These are phyloP conservation scores for Epinotia demarniana DNA, from an alignment of 2,888 invertebrate genomes.

Conservation along the genomic window DNA sequence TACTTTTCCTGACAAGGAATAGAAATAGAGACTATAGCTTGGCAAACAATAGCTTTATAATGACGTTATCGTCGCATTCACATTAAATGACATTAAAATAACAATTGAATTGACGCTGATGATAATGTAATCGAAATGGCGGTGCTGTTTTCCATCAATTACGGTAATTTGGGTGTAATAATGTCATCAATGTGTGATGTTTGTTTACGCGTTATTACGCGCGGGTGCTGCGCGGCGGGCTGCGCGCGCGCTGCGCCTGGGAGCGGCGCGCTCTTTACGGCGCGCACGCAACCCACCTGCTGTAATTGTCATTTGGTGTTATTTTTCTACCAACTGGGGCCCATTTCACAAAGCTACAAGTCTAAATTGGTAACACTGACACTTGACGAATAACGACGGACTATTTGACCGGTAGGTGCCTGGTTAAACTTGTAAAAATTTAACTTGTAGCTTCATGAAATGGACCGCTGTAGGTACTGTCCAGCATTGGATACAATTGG, in stretches of 20 bases:
- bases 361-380: no score
- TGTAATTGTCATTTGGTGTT: conserved; percentile 33
- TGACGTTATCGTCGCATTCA: conserved; percentile 55
- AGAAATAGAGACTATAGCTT: conserved; percentile 16
- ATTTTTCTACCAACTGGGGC: not conserved
- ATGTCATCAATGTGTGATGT: conserved; percentile 69
- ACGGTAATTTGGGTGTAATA: conserved; percentile 66
- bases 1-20: conserved; percentile 20
- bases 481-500: not conserved
- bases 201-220: conserved; percentile 71
- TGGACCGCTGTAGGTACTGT: not conserved
- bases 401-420: no score
- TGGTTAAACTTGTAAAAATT: no score
- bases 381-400: no score
- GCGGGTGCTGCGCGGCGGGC: conserved; percentile 49
- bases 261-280: conserved; percentile 64
- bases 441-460: no score
- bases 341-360: no score
- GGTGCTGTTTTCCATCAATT: conserved; percentile 48
- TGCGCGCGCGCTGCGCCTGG: conserved; percentile 50
- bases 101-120: conserved; percentile 64
- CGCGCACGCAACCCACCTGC: conserved; percentile 48
- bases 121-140: conserved; percentile 57
- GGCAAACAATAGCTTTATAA: conserved; percentile 55
- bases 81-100: conserved; percentile 64